Conservation (phyloP, 2,888 invertebrate species). For the Netelia fuscicornis region DNA sequence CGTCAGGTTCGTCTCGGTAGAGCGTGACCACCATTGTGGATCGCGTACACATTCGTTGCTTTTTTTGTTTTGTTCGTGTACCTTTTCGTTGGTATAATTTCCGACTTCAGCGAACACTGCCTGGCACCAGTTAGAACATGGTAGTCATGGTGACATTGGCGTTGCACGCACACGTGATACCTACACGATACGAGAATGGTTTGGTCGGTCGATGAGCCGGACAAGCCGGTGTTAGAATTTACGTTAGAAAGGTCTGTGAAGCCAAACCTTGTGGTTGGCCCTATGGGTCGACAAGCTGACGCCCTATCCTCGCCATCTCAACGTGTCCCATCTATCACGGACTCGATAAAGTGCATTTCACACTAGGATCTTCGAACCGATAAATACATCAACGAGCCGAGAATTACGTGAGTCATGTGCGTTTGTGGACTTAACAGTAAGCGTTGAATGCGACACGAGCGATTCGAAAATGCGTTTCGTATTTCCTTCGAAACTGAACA, state of each 20-base stretch:
- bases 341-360: neutral
- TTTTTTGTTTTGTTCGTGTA: constrained; percentile 6
- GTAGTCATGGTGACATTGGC: constrained; percentile 60
- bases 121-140: constrained; percentile 43
- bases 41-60: constrained; percentile 1
- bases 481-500: too few relatives aligned
- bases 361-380: neutral
- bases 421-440: too few relatives aligned
- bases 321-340: neutral
- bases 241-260: constrained; percentile 19
- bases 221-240: constrained; percentile 29
- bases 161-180: constrained; percentile 7
- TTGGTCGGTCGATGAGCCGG: constrained; percentile 18
- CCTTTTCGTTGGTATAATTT: constrained; percentile 23
- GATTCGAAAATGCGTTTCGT: too few relatives aligned
- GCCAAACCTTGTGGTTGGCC: neutral
- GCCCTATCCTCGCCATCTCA: neutral
- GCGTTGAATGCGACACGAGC: too few relatives aligned
- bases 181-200: neutral
- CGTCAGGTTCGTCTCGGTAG: constrained; percentile 31
- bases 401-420: neutral
- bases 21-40: constrained; percentile 46
- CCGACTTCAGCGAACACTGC: constrained; percentile 9
- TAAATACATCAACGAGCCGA: neutral
- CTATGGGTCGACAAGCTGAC: constrained; percentile 20